A percentile compares a stretch with the other conserved stretches of the same genome.
These are phyloP conservation scores for Rutilus rutilus DNA, from an alignment of 2,113 vertebrate species.

Conservation along the genomic window DNA sequence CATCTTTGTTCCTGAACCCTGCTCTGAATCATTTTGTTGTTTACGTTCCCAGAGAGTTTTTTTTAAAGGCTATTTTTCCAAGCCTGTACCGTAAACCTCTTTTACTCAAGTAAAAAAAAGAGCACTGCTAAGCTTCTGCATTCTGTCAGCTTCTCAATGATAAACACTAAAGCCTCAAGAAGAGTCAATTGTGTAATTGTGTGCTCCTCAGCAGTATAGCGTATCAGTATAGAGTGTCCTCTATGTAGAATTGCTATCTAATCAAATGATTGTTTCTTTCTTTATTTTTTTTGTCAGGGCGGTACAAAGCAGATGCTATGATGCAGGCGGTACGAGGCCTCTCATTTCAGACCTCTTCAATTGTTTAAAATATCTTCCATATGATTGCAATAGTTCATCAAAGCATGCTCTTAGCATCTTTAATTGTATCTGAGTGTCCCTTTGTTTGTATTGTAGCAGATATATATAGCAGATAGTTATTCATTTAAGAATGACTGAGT, in stretches of 20 bases:
- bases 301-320: background rate
- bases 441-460: background rate
- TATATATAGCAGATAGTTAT: background rate
- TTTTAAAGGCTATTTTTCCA: slow-evolving; percentile 5
- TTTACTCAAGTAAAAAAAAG: background rate
- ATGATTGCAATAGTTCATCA: background rate
- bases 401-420: background rate
- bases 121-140: background rate
- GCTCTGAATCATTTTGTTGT: background rate
- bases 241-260: background rate
- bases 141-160: background rate
- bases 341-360: background rate
- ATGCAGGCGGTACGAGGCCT: background rate
- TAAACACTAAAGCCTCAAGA: background rate
- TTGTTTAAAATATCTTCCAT: slow-evolving; percentile 2
- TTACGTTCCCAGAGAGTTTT: background rate
- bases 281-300: background rate
- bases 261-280: background rate
- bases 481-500: background rate
- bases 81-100: background rate
- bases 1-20: background rate
- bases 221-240: background rate
- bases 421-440: background rate
- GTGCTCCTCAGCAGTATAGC: background rate
- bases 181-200: background rate